phyloP scores from a whole-genome alignment of 53 echinoderm and acorn worm genomes.

The Mesocentrotus franciscanus region DNA sequence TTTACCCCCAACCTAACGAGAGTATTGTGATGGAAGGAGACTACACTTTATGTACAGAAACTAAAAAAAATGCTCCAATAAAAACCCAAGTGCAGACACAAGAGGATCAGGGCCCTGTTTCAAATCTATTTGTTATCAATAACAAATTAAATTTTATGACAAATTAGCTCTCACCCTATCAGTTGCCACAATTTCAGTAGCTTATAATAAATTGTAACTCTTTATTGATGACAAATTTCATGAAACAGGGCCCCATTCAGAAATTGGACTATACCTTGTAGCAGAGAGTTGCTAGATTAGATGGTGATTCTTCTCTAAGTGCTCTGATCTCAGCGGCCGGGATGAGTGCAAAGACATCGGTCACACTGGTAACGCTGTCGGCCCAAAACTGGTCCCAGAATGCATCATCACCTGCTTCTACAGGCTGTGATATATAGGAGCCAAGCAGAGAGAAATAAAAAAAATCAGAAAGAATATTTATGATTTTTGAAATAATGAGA shows the following conservation, averaged over 20 bases:
- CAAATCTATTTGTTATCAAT: no score
- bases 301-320: conserved; percentile 94
- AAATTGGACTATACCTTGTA: conserved; percentile 80
- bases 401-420: conserved; percentile 99
- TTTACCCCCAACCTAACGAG: no score
- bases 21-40: no score
- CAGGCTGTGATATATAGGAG: conserved; percentile 74
- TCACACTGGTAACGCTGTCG: conserved; percentile 95
- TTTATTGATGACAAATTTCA: no score
- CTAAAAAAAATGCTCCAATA: not conserved
- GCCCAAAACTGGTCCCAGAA: conserved; percentile 99
- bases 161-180: no score
- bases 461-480: not conserved
- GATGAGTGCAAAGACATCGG: conserved; percentile 97
- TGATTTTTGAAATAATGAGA: not conserved
- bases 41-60: no score
- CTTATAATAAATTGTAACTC: no score
- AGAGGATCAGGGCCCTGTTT: not conserved
- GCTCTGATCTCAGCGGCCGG: conserved; percentile 99
- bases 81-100: not conserved
- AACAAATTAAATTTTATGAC: no score
- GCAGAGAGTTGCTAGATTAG: conserved; percentile 96
- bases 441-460: not conserved
- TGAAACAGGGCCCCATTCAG: no score
- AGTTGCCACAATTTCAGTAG: no score